These are phyloP conservation scores for Numenius arquata DNA, from an alignment of 2,113 vertebrate genomes.

Conservation along the genomic window DNA sequence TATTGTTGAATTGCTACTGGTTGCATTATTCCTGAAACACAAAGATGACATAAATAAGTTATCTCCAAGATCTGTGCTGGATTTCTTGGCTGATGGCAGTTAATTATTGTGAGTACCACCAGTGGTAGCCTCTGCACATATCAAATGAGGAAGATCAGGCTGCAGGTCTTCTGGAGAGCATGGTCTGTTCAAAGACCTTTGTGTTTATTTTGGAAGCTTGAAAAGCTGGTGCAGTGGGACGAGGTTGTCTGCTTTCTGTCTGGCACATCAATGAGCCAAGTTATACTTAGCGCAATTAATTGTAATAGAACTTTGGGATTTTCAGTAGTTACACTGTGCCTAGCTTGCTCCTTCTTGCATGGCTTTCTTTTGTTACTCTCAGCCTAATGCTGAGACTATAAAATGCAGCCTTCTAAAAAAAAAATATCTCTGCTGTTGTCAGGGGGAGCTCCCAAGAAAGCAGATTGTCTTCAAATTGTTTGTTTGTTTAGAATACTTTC, in stretches of 20 bases:
- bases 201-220: constrained; percentile 45
- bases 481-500: constrained; percentile 59
- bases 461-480: not conserved
- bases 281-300: not conserved
- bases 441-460: not conserved
- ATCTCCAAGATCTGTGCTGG: not conserved
- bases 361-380: not conserved
- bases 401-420: not conserved
- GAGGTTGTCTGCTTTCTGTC: constrained; percentile 24
- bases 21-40: not conserved
- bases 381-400: not conserved
- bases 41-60: constrained; percentile 29
- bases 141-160: not conserved
- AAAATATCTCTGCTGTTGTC: not conserved
- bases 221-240: constrained; percentile 56
- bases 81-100: not conserved
- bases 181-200: constrained; percentile 4
- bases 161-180: not conserved
- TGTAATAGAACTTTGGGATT: not conserved
- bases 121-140: not conserved
- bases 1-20: not conserved
- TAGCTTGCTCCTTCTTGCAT: not conserved
- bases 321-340: not conserved
- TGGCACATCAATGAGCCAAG: constrained; percentile 6
- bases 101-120: constrained; percentile 1